Conservation (phyloP, 2,113 vertebrate species). For the Alethe castanea region DNA sequence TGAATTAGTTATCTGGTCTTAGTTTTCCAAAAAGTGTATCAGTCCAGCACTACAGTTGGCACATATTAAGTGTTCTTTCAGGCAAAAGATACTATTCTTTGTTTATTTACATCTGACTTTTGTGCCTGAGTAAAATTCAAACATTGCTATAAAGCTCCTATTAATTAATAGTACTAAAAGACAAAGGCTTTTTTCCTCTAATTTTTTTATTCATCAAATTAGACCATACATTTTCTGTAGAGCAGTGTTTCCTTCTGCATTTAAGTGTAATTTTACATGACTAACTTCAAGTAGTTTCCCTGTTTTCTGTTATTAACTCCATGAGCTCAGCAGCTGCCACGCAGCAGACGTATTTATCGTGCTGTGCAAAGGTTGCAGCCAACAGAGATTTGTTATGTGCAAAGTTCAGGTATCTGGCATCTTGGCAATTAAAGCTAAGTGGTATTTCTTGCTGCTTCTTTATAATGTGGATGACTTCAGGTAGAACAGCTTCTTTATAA, state of each 20-base stretch:
- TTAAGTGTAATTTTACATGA: constrained; percentile 27
- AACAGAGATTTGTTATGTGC: constrained; percentile 64
- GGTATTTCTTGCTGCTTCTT: constrained; percentile 33
- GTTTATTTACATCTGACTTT: neutral
- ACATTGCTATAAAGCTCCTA: neutral
- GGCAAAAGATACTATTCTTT: neutral
- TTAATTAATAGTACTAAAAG: neutral
- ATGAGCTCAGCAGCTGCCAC: constrained; percentile 63
- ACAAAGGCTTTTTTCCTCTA: neutral
- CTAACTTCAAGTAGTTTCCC: constrained; percentile 46
- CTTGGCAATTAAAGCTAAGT: constrained; percentile 45
- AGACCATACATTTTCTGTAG: neutral
- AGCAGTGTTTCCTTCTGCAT: neutral
- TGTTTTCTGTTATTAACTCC: constrained; percentile 61
- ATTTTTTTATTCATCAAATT: neutral
- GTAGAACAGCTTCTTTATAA: constrained; percentile 46
- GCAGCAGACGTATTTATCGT: constrained; percentile 64
- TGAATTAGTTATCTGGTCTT: neutral
- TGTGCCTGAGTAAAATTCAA: neutral
- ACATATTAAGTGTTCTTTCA: neutral
- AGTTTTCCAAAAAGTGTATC: neutral
- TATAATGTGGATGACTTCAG: constrained; percentile 29
- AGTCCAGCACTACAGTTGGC: neutral
- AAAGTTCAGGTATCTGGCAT: constrained; percentile 69
- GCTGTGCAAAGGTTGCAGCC: constrained; percentile 76